A percentile compares a stretch with the other conserved stretches of the same genome.
Evolutionary conservation across 2,888 invertebrate species (phyloP).

Genomic region (Tridacna crocea): DNA sequence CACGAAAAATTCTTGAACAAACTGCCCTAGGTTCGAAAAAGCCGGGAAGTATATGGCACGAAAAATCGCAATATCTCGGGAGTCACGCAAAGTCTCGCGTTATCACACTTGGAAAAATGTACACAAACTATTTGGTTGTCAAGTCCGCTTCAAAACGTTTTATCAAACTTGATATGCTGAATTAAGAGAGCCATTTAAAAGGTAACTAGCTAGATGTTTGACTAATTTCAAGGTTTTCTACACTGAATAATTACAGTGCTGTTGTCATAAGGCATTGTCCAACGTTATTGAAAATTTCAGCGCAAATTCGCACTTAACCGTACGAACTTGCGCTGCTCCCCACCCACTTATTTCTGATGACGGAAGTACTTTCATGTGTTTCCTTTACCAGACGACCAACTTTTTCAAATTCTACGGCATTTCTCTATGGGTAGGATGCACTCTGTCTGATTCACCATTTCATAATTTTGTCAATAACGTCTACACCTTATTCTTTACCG

Average conservation of each 20-base stretch:
- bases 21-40: not conserved
- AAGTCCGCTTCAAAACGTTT: slow-evolving; percentile 37
- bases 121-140: slow-evolving; percentile 72
- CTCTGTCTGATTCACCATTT: too few relatives aligned
- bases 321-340: too few relatives aligned
- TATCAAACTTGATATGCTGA: not conserved
- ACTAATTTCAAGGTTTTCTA: not conserved
- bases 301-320: not conserved
- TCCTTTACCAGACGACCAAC: not conserved
- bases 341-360: not conserved
- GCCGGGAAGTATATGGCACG: not conserved
- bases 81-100: slow-evolving; percentile 31
- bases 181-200: not conserved
- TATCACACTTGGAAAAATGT: slow-evolving; percentile 56
- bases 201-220: not conserved
- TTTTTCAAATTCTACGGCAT: too few relatives aligned
- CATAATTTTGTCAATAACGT: too few relatives aligned
- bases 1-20: too few relatives aligned
- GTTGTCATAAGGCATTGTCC: not conserved
- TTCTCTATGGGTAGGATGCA: too few relatives aligned
- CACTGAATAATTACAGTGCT: not conserved
- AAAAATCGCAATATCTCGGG: slow-evolving; percentile 34
- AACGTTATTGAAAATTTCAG: not conserved
- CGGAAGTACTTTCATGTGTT: not conserved
- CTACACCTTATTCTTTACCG: too few relatives aligned